These are phyloP conservation scores for Camponotus floridanus DNA, from an alignment of 1,140 invertebrate genomes.

Conservation along the genomic window DNA sequence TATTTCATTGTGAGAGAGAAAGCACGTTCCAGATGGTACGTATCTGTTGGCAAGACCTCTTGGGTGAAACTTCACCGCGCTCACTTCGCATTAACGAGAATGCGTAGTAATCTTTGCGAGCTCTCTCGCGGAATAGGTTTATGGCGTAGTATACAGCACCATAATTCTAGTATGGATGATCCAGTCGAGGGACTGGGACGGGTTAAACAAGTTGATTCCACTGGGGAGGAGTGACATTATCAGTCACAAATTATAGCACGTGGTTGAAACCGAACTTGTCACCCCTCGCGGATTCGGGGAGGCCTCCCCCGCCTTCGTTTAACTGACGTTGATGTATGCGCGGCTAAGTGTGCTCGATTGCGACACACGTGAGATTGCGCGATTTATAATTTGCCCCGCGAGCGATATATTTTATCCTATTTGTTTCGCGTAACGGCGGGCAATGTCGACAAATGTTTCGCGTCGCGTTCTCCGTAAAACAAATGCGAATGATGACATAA, in stretches of 20 bases:
- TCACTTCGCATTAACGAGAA: slow-evolving; percentile 5
- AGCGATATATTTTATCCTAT: not conserved
- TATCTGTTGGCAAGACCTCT: not conserved
- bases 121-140: slow-evolving; percentile 8
- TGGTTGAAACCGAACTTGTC: slow-evolving; percentile 62
- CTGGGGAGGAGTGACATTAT: slow-evolving; percentile 56
- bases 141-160: not conserved
- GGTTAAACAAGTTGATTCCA: slow-evolving; percentile 61
- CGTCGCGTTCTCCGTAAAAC: not conserved
- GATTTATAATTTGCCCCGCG: slow-evolving; percentile 49
- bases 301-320: slow-evolving; percentile 26
- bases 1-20: too few species aligned
- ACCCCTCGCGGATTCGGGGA: slow-evolving; percentile 27
- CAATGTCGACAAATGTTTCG: not conserved
- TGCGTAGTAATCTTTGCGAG: slow-evolving; percentile 27
- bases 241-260: slow-evolving; percentile 57
- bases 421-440: not conserved
- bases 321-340: slow-evolving; percentile 50
- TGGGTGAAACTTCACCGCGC: not conserved
- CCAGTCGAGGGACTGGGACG: slow-evolving; percentile 23
- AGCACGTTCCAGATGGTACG: not conserved
- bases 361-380: slow-evolving; percentile 12
- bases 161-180: slow-evolving; percentile 47
- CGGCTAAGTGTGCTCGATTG: slow-evolving; percentile 31
- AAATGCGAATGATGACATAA: not conserved